A percentile compares a stretch with the other conserved stretches of the same genome.
These are phyloP conservation scores for Sialia sialis DNA, from an alignment of 2,113 vertebrate genomes.

Conservation along the genomic window DNA sequence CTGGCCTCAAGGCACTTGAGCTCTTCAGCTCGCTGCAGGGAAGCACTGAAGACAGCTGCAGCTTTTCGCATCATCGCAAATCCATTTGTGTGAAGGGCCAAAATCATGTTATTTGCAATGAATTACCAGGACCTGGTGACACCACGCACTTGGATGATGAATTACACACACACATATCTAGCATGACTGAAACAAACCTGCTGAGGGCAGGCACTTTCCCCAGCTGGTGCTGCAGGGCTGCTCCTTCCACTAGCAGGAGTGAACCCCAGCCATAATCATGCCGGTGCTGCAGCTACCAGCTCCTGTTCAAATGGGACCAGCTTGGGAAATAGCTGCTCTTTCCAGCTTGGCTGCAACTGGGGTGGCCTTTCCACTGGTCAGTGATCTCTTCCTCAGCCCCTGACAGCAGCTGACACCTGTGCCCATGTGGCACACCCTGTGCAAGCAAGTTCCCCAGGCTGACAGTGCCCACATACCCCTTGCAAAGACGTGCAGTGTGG, in stretches of 20 bases:
- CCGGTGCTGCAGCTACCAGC: background rate
- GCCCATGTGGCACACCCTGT: background rate
- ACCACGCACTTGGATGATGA: background rate
- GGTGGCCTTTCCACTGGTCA: background rate
- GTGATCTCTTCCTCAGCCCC: background rate
- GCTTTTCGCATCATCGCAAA: background rate
- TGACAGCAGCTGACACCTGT: background rate
- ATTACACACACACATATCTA: background rate
- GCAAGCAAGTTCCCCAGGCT: background rate
- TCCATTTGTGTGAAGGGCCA: background rate
- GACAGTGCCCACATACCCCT: background rate
- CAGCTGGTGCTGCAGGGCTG: background rate
- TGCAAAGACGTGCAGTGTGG: accelerated
- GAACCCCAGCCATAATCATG: background rate
- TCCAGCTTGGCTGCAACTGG: background rate
- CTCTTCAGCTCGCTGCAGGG: slow-evolving; percentile 2
- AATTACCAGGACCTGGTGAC: slow-evolving; percentile 12
- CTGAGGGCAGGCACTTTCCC: background rate
- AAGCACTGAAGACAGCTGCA: slow-evolving; percentile 35
- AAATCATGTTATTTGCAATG: background rate
- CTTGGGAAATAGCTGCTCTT: background rate
- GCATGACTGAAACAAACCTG: background rate
- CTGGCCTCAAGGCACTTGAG: background rate
- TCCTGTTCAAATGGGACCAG: background rate
- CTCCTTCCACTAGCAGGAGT: background rate